A percentile compares a stretch with the other conserved stretches of the same genome.
Evolutionary conservation across 2,113 vertebrate species (phyloP).

Genomic region (Takifugu flavidus): DNA sequence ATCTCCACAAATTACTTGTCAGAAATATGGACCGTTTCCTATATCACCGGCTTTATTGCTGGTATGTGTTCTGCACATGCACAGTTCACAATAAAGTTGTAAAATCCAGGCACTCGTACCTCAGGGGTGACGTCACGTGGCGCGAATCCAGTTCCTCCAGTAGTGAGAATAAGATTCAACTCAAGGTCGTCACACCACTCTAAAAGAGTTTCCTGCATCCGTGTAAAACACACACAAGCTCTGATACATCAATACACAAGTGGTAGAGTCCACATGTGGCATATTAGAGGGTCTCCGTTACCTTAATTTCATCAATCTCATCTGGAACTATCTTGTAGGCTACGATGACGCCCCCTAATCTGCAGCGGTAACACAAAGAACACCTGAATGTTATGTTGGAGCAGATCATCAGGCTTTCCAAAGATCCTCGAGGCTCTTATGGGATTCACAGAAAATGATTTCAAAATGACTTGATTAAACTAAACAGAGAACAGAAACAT

Average conservation of each 20-base stretch:
- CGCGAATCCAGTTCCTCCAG: conserved; percentile 97
- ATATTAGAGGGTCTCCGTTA: conserved; percentile 46
- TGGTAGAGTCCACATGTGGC: not conserved
- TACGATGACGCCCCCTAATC: conserved; percentile 93
- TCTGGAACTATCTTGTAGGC: conserved; percentile 99
- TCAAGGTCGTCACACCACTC: conserved; percentile 99
- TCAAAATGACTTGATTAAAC: too few relatives aligned
- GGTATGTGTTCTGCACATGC: too few relatives aligned
- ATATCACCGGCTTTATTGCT: too few relatives aligned
- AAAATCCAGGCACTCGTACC: conserved; percentile 71
- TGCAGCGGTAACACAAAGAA: conserved; percentile 66
- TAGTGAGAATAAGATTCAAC: conserved; percentile 97
- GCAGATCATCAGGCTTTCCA: not conserved
- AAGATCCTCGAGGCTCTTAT: not conserved
- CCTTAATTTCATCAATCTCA: conserved; percentile 98
- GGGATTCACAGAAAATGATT: too few relatives aligned
- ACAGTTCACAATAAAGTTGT: too few relatives aligned
- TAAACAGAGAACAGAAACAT: too few relatives aligned
- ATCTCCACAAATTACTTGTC: too few relatives aligned
- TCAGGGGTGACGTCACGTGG: conserved; percentile 98
- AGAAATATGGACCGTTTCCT: too few relatives aligned
- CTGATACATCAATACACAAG: not conserved
- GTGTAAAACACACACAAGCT: conserved; percentile 49
- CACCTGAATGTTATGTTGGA: not conserved
- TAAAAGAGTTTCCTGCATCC: conserved; percentile 87